Conservation (phyloP, 2,797 vertebrate species). For the Notoglanidium macrostoma region DNA sequence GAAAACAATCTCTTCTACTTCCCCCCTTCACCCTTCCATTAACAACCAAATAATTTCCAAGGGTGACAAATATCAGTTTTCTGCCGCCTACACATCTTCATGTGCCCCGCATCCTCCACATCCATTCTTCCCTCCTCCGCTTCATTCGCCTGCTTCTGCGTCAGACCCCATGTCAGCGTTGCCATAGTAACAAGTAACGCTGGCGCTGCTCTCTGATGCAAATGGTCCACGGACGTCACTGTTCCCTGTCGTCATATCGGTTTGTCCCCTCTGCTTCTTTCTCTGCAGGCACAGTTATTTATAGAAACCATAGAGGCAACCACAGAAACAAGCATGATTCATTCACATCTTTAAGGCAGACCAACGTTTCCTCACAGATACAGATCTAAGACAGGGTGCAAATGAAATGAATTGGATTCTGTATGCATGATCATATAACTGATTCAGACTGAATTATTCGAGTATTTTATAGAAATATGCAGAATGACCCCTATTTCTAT, state of each 20-base stretch:
- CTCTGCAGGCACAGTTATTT: slow-evolving; percentile 47
- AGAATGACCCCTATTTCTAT: neutral
- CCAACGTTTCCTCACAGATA: slow-evolving; percentile 14
- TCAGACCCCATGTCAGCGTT: slow-evolving; percentile 74
- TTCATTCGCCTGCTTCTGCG: slow-evolving; percentile 61
- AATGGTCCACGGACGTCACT: slow-evolving; percentile 67
- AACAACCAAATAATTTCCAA: slow-evolving; percentile 14
- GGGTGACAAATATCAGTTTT: slow-evolving; percentile 22
- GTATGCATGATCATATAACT: neutral
- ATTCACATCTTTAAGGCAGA: slow-evolving; percentile 34
- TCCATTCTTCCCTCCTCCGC: slow-evolving; percentile 45
- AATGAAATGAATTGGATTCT: neutral
- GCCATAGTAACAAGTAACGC: slow-evolving; percentile 77
- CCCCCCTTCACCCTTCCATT: neutral
- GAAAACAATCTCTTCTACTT: neutral
- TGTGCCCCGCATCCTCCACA: slow-evolving; percentile 49
- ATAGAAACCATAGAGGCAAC: slow-evolving; percentile 40
- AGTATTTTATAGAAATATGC: neutral
- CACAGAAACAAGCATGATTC: slow-evolving; percentile 35
- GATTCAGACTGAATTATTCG: neutral
- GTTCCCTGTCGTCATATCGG: slow-evolving; percentile 46
- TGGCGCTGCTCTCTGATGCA: slow-evolving; percentile 72
- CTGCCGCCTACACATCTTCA: slow-evolving; percentile 58
- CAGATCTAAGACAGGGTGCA: slow-evolving; percentile 1
- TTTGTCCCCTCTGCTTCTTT: slow-evolving; percentile 14